These are phyloP conservation scores for Psittacula cyanocephala DNA, from an alignment of 2,113 vertebrate genomes.

Conservation along the genomic window DNA sequence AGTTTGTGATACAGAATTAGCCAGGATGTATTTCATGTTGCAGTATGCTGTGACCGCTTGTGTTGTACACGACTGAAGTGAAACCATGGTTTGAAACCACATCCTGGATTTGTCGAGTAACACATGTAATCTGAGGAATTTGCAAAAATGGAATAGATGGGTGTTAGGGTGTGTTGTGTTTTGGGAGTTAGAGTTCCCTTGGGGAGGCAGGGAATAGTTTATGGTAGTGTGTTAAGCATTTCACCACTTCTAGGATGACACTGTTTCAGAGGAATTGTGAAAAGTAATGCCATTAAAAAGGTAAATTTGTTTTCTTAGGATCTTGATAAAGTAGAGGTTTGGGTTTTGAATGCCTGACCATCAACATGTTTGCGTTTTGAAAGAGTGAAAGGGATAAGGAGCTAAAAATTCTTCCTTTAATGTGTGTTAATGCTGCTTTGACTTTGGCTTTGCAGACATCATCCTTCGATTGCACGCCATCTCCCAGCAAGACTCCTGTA, in stretches of 20 bases:
- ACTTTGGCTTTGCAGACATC: slow-evolving; percentile 80
- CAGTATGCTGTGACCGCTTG: background rate
- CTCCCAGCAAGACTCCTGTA: slow-evolving; percentile 88
- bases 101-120: background rate
- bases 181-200: background rate
- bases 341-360: background rate
- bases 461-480: slow-evolving; percentile 91
- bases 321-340: background rate
- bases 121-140: accelerated
- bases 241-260: background rate
- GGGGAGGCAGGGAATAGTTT: background rate
- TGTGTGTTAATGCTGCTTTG: background rate
- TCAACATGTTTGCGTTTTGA: background rate
- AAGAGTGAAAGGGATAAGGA: background rate
- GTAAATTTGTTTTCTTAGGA: background rate
- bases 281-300: background rate
- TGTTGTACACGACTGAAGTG: background rate
- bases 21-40: background rate
- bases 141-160: background rate
- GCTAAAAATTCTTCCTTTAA: background rate
- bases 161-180: background rate
- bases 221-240: background rate
- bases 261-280: background rate
- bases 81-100: background rate
- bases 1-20: background rate